These are phyloP conservation scores for Sebastiscus tertius DNA, from an alignment of 2,797 vertebrate species.

Conservation along the genomic window DNA sequence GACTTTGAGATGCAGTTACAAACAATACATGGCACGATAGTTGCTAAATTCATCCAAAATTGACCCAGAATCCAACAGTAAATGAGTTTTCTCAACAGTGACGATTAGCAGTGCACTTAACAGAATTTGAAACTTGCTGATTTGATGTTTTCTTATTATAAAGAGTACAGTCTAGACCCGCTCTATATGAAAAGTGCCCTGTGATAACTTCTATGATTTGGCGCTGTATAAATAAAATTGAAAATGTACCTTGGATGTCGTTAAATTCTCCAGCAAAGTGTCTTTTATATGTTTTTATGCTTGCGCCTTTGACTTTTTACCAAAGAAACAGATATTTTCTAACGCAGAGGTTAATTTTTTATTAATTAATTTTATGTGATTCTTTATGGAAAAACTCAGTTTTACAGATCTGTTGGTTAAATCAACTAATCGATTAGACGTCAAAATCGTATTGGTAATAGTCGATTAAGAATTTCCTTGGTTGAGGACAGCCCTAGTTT, in stretches of 20 bases:
- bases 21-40: rapidly evolving
- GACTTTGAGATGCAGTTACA: not conserved
- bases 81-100: not conserved
- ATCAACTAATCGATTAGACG: too few relatives aligned
- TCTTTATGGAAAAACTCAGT: too few relatives aligned
- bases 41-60: not conserved
- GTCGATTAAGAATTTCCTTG: too few relatives aligned
- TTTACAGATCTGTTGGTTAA: too few relatives aligned
- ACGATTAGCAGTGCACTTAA: not conserved
- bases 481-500: too few relatives aligned
- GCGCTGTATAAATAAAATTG: too few relatives aligned
- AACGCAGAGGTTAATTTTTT: not conserved
- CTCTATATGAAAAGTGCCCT: too few relatives aligned
- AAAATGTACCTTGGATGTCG: not conserved
- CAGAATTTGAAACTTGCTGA: not conserved
- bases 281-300: not conserved
- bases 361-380: not conserved
- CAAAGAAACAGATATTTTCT: not conserved
- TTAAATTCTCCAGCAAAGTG: not conserved
- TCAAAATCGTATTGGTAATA: too few relatives aligned
- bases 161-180: too few relatives aligned
- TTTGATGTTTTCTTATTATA: not conserved
- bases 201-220: too few relatives aligned
- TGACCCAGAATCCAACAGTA: not conserved
- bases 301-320: not conserved